Base-by-base conservation (phyloP, 2,888 invertebrate species). In the Apodemia hepburni region DNA sequence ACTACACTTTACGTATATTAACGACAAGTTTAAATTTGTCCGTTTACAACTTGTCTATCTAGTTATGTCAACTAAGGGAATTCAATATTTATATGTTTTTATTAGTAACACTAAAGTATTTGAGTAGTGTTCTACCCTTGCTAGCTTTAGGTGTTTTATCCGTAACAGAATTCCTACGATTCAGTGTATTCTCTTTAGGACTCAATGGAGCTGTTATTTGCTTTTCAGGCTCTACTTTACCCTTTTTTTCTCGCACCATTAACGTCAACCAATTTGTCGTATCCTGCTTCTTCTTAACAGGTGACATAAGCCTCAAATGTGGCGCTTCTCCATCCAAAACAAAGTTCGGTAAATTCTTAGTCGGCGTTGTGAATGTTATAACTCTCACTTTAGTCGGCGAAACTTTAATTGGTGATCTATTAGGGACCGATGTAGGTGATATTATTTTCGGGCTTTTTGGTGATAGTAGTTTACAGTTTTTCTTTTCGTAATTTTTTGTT, bases 311-410 rank as follows among this genome's bases (percentile, higher is more conserved):
- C 49, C 93, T 84, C 61, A 96, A 78, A 78, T 96, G 96, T 0
- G 97, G 97, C 0, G 96, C 96, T 47, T 94, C 94, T 0, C 97
- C 97, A 71, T 95, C 94, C 15, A 94, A 70, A 0, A 96, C 96
- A 73, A 93, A 97, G 84, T 97, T 95, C 0, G 97, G 97, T 66
- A 97, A 80, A 77, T 96, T 94, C 17, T 92, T 90, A 0, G 95
- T 95, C 0, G 95, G 95, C 1, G 95, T 94, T 59, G 73, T 66
- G 65, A 82, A 75, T 70, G 82, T 67, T 68, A 81, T 66, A 69
- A 79, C 68, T 51, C 81, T 74, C 0, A 77, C 69, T 67, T 81
- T 79, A 5, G 67, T 68, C 0, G 82, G 84, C 1, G 78, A 76
- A 33, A 72, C 75, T 62, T 75, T 71, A n/a, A 73, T 66, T 0